Conservation (phyloP, 2,888 invertebrate species). For the Himalopsyche anomala region DNA sequence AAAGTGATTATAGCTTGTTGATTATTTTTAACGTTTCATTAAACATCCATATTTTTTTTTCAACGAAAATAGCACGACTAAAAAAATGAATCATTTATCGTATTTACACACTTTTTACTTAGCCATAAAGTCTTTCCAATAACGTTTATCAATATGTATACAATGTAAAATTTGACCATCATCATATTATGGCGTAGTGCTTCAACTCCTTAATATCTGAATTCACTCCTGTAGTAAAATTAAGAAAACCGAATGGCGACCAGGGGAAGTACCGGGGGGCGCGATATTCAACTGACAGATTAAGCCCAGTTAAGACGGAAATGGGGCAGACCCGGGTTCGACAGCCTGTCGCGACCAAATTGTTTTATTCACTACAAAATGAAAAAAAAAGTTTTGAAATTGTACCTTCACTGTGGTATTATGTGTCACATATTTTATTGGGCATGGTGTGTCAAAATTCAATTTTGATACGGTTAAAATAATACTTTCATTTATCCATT, state of each 20-base stretch:
- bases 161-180: too few species aligned
- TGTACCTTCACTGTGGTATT: constrained; percentile 9
- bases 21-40: too few species aligned
- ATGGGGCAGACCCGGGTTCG: constrained; percentile 22
- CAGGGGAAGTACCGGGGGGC: constrained; percentile 6
- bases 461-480: neutral
- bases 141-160: too few species aligned
- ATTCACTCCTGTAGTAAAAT: neutral
- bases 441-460: neutral
- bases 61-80: too few species aligned
- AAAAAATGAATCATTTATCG: too few species aligned
- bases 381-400: neutral
- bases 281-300: constrained; percentile 26
- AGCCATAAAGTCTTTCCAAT: too few species aligned
- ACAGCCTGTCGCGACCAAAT: constrained; percentile 27
- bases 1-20: too few species aligned
- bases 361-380: constrained; percentile 4
- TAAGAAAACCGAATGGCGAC: neutral
- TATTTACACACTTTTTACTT: too few species aligned
- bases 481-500: too few species aligned
- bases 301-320: constrained; percentile 16
- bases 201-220: neutral
- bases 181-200: too few species aligned
- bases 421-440: neutral
- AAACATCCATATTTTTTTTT: too few species aligned